Percentiles rank a stretch among this genome's conserved stretches.
Conservation (phyloP, 2,113 vertebrate genomes). For the Columba livia region DNA sequence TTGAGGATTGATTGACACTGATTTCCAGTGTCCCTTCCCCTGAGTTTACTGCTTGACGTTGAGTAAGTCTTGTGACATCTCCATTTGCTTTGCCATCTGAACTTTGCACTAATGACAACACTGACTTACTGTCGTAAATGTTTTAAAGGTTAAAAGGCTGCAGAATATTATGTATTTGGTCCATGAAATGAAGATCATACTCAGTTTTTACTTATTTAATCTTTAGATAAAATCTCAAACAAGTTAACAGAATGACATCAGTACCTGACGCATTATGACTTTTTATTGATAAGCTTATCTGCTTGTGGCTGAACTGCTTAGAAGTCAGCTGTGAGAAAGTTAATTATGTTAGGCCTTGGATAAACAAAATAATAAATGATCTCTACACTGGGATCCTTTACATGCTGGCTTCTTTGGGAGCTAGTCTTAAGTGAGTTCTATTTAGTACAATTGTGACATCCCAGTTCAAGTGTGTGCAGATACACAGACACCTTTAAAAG, state of each 20-base stretch:
- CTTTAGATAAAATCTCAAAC: not conserved
- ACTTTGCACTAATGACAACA: not conserved
- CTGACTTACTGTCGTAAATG: not conserved
- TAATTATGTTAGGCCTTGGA: not conserved
- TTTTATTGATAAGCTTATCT: not conserved
- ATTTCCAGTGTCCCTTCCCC: not conserved
- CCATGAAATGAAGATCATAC: not conserved
- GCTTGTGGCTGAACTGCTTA: not conserved
- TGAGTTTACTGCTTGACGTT: not conserved
- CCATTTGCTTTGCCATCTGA: not conserved
- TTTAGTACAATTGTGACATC: not conserved
- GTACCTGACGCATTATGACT: not conserved
- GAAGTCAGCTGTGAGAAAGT: not conserved
- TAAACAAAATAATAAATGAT: not conserved
- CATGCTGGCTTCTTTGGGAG: not conserved
- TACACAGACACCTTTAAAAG: not conserved
- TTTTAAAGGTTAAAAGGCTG: not conserved
- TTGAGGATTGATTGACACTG: not conserved
- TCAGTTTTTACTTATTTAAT: not conserved
- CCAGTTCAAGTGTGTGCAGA: not conserved
- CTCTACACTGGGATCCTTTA: not conserved
- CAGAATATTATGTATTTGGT: not conserved
- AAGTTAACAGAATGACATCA: not conserved
- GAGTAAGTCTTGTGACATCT: not conserved
- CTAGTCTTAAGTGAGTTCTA: not conserved